Percentiles rank a stretch among this genome's conserved stretches.
Conservation (phyloP, 2,888 invertebrate genomes). For the Tinea trinotella region DNA sequence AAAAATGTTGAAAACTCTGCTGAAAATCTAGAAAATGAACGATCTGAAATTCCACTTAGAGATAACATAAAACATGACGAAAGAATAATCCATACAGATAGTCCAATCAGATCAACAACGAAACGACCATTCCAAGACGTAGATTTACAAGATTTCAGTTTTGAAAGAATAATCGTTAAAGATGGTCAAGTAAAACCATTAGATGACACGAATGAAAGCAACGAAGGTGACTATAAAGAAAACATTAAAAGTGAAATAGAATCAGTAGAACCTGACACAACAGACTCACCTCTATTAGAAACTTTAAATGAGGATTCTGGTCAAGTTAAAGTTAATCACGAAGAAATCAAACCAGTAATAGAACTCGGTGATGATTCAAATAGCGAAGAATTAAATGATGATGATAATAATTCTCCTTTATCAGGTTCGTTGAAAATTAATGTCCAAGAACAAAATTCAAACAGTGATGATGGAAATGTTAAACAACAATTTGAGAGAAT, state of each 20-base stretch:
- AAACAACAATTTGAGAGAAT: slow-evolving; percentile 64
- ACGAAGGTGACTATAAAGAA: slow-evolving; percentile 24
- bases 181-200: slow-evolving; percentile 34
- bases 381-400: slow-evolving; percentile 26
- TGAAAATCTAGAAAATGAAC: too few relatives aligned
- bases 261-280: background rate
- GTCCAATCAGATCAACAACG: background rate
- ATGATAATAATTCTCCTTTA: background rate
- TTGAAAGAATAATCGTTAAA: slow-evolving; percentile 39
- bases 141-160: slow-evolving; percentile 41
- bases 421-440: background rate
- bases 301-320: background rate
- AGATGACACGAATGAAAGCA: slow-evolving; percentile 31
- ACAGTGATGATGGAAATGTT: slow-evolving; percentile 33
- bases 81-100: too few relatives aligned
- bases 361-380: slow-evolving; percentile 49
- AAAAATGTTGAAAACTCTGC: background rate
- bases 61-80: background rate
- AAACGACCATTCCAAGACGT: slow-evolving; percentile 33
- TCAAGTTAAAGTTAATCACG: slow-evolving; percentile 37
- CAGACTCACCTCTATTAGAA: slow-evolving; percentile 19
- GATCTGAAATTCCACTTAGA: too few relatives aligned
- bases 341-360: slow-evolving; percentile 55
- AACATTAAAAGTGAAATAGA: background rate
- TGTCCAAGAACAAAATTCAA: background rate